Percentiles rank a stretch among this genome's conserved stretches.
These are phyloP conservation scores for Holocentrus rufus DNA, from an alignment of 2,797 vertebrate species.

Conservation along the genomic window DNA sequence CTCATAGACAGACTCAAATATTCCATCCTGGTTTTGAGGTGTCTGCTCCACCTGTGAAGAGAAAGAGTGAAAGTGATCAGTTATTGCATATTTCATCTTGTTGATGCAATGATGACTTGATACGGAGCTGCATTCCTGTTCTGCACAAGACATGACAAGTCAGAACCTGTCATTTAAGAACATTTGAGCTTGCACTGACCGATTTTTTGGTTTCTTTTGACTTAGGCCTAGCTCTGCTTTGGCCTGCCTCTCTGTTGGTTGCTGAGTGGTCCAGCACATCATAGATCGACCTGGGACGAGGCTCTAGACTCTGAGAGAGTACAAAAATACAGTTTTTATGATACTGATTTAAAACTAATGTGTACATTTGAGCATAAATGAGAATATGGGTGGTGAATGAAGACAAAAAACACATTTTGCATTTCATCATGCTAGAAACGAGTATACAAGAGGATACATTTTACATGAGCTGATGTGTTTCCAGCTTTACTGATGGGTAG, in stretches of 20 bases:
- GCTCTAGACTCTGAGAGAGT: slow-evolving; percentile 73
- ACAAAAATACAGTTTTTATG: neutral
- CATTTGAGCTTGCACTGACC: slow-evolving; percentile 54
- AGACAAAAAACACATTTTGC: neutral
- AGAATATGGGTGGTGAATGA: neutral
- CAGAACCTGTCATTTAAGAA: neutral
- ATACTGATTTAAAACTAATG: neutral
- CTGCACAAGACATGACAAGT: neutral
- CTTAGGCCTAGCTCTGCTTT: slow-evolving; percentile 28
- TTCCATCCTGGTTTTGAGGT: slow-evolving; percentile 40
- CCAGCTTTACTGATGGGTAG: neutral
- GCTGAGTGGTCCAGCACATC: slow-evolving; percentile 69
- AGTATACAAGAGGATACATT: neutral
- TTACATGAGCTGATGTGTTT: slow-evolving; percentile 5
- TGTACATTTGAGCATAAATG: neutral
- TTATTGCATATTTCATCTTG: neutral
- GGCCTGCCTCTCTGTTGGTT: slow-evolving; percentile 18
- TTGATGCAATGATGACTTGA: neutral
- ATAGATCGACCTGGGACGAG: slow-evolving; percentile 77
- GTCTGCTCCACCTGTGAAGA: slow-evolving; percentile 59
- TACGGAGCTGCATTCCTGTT: neutral
- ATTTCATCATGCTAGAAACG: neutral
- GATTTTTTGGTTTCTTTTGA: slow-evolving; percentile 25
- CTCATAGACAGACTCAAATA: slow-evolving; percentile 80
- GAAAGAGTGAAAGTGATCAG: slow-evolving; percentile 41